These are phyloP conservation scores for Homalodisca vitripennis DNA, from an alignment of 1,140 invertebrate species.

Conservation along the genomic window DNA sequence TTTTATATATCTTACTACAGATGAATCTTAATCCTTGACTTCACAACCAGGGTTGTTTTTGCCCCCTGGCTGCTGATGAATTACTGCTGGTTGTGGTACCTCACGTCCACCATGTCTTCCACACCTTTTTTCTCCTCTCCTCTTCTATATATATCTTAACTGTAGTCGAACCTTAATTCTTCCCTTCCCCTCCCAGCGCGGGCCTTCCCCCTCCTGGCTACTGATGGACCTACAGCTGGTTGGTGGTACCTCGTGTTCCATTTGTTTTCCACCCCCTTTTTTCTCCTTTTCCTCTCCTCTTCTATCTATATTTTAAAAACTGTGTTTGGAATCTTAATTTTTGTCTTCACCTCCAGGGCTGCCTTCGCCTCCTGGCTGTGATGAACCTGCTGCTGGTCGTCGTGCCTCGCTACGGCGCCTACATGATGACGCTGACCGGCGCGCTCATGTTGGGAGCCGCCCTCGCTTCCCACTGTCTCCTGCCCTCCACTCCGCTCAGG, in stretches of 20 bases:
- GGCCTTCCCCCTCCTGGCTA: slow-evolving; percentile 85
- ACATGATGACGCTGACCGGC: slow-evolving; percentile 81
- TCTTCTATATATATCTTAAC: too few relatives aligned
- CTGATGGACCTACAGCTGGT: slow-evolving; percentile 89
- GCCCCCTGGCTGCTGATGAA: slow-evolving; percentile 92
- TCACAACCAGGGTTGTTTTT: slow-evolving; percentile 87
- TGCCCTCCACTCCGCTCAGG: slow-evolving; percentile 76
- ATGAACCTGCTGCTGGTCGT: slow-evolving; percentile 91
- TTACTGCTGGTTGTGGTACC: slow-evolving; percentile 88
- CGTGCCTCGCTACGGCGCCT: slow-evolving; percentile 90
- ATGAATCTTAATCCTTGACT: too few relatives aligned
- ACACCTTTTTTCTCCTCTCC: slow-evolving; percentile 83
- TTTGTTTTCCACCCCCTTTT: slow-evolving; percentile 76
- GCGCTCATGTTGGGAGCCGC: slow-evolving; percentile 72
- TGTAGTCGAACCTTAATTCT: too few relatives aligned
- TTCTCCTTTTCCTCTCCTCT: slow-evolving; percentile 78
- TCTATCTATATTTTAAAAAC: too few relatives aligned
- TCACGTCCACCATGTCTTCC: slow-evolving; percentile 68
- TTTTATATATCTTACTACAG: too few relatives aligned
- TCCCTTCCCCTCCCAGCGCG: too few relatives aligned
- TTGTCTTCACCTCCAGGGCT: slow-evolving; percentile 79
- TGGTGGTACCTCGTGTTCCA: slow-evolving; percentile 80
- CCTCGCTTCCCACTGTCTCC: slow-evolving; percentile 77
- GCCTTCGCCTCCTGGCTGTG: slow-evolving; percentile 87
- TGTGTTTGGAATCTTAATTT: too few relatives aligned